Conservation (phyloP, 2,888 invertebrate species). For the Heteromurus nitidus region DNA sequence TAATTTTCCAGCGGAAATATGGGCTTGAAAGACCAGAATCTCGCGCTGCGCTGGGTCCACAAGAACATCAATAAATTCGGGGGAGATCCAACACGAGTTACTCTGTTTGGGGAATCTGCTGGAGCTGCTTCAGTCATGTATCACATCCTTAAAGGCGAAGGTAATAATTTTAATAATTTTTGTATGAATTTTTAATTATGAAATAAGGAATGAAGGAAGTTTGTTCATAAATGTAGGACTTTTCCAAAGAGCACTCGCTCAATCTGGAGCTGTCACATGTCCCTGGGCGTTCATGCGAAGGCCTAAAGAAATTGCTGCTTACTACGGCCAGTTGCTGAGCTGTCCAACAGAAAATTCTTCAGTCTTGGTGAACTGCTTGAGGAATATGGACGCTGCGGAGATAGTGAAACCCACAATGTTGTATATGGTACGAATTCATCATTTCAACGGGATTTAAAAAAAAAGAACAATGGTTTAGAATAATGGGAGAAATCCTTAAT, state of each 20-base stretch:
- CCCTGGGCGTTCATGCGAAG: slow-evolving; percentile 33
- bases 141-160: too few species aligned
- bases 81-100: slow-evolving; percentile 3
- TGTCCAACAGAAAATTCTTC: slow-evolving; percentile 27
- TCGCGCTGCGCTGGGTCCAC: slow-evolving; percentile 62
- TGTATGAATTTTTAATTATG: too few species aligned
- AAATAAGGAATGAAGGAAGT: too few species aligned
- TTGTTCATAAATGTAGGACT: too few species aligned
- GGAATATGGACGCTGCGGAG: slow-evolving; percentile 35
- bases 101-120: slow-evolving; percentile 33
- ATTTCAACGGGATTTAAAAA: too few species aligned
- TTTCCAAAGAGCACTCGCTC: slow-evolving; percentile 43
- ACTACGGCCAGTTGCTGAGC: slow-evolving; percentile 14
- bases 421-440: not conserved
- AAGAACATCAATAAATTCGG: slow-evolving; percentile 59
- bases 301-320: not conserved
- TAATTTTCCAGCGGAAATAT: slow-evolving; percentile 58
- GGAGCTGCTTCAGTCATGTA: slow-evolving; percentile 41
- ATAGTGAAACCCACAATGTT: slow-evolving; percentile 9
- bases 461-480: too few species aligned
- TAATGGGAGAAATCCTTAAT: too few species aligned
- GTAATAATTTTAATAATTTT: too few species aligned
- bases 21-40: slow-evolving; percentile 62
- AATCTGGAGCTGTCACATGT: slow-evolving; percentile 44
- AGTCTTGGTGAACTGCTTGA: slow-evolving; percentile 40